Evolutionary conservation across 2,113 vertebrate genomes (phyloP).

Genomic region (Aegypius monachus): DNA sequence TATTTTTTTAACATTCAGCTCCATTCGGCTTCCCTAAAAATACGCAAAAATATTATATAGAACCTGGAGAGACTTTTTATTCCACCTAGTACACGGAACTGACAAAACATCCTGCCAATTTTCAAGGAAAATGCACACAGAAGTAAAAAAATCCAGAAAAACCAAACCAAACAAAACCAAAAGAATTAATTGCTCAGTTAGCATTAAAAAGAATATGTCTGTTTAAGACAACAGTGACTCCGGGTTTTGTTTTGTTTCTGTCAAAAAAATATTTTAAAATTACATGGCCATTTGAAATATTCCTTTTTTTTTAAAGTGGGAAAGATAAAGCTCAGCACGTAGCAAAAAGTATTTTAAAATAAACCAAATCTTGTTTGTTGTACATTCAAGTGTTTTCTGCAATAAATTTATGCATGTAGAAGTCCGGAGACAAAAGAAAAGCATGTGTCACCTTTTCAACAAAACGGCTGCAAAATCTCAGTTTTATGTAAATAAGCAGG

Average conservation of each 20-base stretch:
- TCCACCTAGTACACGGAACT: background rate
- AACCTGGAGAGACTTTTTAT: background rate
- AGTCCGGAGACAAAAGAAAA: conserved; percentile 32
- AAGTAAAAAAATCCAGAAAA: background rate
- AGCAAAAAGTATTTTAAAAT: background rate
- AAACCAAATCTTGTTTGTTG: background rate
- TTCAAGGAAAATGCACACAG: background rate
- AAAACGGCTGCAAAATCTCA: conserved; percentile 22
- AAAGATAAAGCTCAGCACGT: background rate
- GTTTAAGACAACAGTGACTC: background rate
- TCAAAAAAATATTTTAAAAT: background rate
- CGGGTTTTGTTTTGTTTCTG: background rate
- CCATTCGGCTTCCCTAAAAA: background rate
- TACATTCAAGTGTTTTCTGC: background rate
- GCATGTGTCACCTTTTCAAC: conserved; percentile 39
- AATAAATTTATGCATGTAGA: background rate
- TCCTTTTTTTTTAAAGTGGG: background rate
- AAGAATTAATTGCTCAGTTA: background rate
- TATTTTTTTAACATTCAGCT: background rate
- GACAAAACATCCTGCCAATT: background rate
- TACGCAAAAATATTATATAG: background rate
- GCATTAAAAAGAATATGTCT: background rate
- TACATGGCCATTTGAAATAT: background rate
- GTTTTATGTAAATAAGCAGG: conserved; percentile 28
- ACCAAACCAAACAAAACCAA: background rate